Conservation (phyloP, 2,113 vertebrate genomes). For the Solenodon paradoxus region DNA sequence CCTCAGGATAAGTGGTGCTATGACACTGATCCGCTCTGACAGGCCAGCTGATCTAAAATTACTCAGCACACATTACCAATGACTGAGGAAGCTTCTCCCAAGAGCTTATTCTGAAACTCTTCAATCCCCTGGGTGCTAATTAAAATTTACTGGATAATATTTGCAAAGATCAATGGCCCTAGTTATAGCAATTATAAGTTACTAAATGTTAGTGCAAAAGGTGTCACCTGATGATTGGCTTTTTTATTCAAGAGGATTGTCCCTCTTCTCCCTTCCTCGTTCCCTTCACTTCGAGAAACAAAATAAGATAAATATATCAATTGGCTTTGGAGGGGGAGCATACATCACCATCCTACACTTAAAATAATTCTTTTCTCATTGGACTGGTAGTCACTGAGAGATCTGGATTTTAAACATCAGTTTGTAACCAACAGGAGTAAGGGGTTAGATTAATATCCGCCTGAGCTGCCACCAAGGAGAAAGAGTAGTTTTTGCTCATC, state of each 20-base stretch:
- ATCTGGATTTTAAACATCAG: not conserved
- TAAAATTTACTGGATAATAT: slow-evolving; percentile 89
- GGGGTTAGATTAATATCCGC: not conserved
- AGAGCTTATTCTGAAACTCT: slow-evolving; percentile 81
- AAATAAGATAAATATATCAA: slow-evolving; percentile 68
- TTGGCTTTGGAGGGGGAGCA: slow-evolving; percentile 58
- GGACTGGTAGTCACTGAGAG: not conserved
- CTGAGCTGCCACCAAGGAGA: not conserved
- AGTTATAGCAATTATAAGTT: slow-evolving; percentile 86
- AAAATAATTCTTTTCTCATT: slow-evolving; percentile 67
- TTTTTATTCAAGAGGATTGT: slow-evolving; percentile 70
- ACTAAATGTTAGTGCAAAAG: slow-evolving; percentile 82
- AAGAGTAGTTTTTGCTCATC: not conserved
- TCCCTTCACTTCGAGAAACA: slow-evolving; percentile 60
- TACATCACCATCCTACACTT: not conserved
- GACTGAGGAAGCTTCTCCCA: slow-evolving; percentile 76
- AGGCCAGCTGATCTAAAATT: slow-evolving; percentile 87
- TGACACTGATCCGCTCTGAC: slow-evolving; percentile 87
- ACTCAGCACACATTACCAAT: slow-evolving; percentile 81
- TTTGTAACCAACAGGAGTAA: not conserved
- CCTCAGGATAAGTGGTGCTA: slow-evolving; percentile 79
- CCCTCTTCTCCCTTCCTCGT: not conserved
- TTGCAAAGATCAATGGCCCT: slow-evolving; percentile 85
- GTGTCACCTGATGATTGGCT: slow-evolving; percentile 78
- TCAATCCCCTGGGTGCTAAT: slow-evolving; percentile 86